Evolutionary conservation across 2,888 invertebrate genomes (phyloP).

Genomic region (Ophonus ardosiacus): DNA sequence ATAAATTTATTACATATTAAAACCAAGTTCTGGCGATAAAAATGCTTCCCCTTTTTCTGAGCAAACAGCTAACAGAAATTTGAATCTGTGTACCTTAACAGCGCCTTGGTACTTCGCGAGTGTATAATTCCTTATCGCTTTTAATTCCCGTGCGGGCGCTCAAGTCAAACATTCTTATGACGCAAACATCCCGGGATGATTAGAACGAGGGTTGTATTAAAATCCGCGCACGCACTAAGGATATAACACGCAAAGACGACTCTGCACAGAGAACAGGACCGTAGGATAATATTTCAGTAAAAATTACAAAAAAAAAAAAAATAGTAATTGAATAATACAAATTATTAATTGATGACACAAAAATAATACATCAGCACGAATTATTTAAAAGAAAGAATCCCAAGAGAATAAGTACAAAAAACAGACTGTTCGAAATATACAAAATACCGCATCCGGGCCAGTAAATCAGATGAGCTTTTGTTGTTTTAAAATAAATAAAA

Average conservation of each 20-base stretch:
- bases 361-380: too few relatives aligned
- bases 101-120: background rate
- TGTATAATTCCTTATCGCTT: constrained; percentile 50
- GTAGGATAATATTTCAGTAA: background rate
- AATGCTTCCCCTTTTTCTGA: background rate
- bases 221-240: constrained; percentile 48
- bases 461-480: too few relatives aligned
- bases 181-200: constrained; percentile 48
- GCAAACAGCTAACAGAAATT: constrained; percentile 19
- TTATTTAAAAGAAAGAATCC: too few relatives aligned
- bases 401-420: too few relatives aligned
- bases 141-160: constrained; percentile 34
- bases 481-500: too few relatives aligned
- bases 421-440: too few relatives aligned
- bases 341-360: too few relatives aligned
- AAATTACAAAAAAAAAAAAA: too few relatives aligned
- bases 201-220: constrained; percentile 47
- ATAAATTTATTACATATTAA: background rate
- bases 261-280: background rate
- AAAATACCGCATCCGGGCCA: too few relatives aligned
- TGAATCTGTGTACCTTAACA: background rate
- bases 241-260: constrained; percentile 29
- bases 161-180: constrained; percentile 48
- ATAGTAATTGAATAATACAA: too few relatives aligned
- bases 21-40: background rate